Conservation (phyloP, 1,140 invertebrate genomes). For the Euschistus heros region DNA sequence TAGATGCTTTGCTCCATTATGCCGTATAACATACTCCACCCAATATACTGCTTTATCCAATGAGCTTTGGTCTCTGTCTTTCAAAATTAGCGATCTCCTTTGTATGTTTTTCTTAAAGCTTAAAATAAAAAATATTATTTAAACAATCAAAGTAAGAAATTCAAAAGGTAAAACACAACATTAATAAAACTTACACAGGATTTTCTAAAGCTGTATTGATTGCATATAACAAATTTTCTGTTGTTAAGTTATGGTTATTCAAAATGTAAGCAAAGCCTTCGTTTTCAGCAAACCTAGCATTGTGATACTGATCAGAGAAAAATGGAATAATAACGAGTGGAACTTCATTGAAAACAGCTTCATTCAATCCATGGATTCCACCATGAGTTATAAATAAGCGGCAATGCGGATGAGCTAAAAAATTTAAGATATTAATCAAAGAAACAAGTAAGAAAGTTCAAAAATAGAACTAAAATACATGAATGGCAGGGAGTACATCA, state of each 20-base stretch:
- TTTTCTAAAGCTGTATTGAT: conserved; percentile 21
- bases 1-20: conserved; percentile 39
- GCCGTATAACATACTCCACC: conserved; percentile 45
- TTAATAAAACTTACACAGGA: background rate
- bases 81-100: conserved; percentile 34
- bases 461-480: too few species aligned
- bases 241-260: conserved; percentile 21
- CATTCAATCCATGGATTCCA: conserved; percentile 57
- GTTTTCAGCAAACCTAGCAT: conserved; percentile 32
- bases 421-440: too few species aligned
- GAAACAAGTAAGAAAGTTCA: too few species aligned
- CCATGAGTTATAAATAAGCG: conserved; percentile 56
- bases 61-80: conserved; percentile 42
- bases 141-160: too few species aligned
- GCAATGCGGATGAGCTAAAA: too few species aligned
- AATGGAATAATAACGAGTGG: conserved; percentile 59
- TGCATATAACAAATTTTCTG: conserved; percentile 18
- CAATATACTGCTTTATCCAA: conserved; percentile 47
- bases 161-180: background rate
- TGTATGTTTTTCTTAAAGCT: conserved; percentile 17
- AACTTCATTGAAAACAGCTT: conserved; percentile 56
- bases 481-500: too few species aligned
- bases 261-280: conserved; percentile 29
- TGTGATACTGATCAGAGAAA: conserved; percentile 46
- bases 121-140: background rate